Percentiles rank a stretch among this genome's conserved stretches.
Evolutionary conservation across 2,113 vertebrate genomes (phyloP).

Genomic region (Ranitomeya variabilis): DNA sequence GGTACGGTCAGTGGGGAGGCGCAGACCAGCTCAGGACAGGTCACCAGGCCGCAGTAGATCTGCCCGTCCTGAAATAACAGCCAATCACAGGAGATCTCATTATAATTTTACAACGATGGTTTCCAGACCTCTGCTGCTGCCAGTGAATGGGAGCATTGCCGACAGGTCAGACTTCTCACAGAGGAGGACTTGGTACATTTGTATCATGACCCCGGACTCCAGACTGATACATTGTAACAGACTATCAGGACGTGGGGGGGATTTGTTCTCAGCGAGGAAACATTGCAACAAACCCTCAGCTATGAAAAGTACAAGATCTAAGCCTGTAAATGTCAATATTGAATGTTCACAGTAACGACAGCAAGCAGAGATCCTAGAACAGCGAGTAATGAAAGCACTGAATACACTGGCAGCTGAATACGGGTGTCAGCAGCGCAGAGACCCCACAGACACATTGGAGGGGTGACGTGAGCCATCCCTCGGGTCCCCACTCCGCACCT

Average conservation of each 20-base stretch:
- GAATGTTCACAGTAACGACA: neutral
- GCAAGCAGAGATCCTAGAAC: neutral
- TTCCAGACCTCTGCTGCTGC: no score
- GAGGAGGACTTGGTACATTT: neutral
- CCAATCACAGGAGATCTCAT: neutral
- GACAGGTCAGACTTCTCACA: neutral
- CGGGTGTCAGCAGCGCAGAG: no score
- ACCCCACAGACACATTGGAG: no score
- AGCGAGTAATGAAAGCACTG: no score
- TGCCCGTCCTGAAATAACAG: constrained; percentile 80
- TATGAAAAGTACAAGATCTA: neutral
- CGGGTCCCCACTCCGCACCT: neutral
- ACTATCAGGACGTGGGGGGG: no score
- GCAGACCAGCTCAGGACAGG: constrained; percentile 83
- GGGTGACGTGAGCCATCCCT: neutral
- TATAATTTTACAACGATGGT: neutral
- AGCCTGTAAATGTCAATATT: neutral
- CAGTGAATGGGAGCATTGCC: no score
- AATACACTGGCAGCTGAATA: no score
- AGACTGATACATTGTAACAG: neutral
- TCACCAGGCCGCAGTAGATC: constrained; percentile 91
- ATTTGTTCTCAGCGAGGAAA: neutral
- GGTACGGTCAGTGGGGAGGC: constrained; percentile 74
- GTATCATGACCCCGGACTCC: neutral
- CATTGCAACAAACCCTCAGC: neutral